Base-by-base conservation (phyloP, 2,888 invertebrate species). In the Aricia artaxerxes region DNA sequence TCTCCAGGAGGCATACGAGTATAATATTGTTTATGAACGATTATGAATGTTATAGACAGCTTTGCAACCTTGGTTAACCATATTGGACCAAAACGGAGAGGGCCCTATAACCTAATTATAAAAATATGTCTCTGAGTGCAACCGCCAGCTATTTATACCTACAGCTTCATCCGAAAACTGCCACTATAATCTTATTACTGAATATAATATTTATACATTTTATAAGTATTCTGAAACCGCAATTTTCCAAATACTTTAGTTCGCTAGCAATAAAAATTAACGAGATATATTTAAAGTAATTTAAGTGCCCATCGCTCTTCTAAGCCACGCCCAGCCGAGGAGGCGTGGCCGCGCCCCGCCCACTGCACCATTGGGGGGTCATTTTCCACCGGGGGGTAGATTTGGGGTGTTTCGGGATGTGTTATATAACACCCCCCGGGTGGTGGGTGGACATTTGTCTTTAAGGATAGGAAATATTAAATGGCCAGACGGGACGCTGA, bases 391-490 rank as follows among this genome's bases (percentile, higher is more conserved):
- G 53, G 72, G 78, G 57, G 57, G 53, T 53, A 13, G 3, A 9
- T 53, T 9, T 78, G 79, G 79, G 78, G 79, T 79, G 80, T 82
- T 80, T 82, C 61, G 73, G 38, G 60, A 16, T 69, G 35, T 69
- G 69, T 90, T 89, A 90, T 85, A 85, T 89, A 90, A 89, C 84
- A 86, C 86, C 87, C 86, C 78, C 80, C 81, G 90, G 91, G 90
- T 86, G 89, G 88, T 82, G 89, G 90, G 90, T 87, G 90, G 88
- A 87, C 89, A 87, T 88, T 90, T 89, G 87, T 89, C 90, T 90
- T 88, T 86, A 85, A 85, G 84, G 86, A 79, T 79, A 86, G 85
- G 88, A 88, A 88, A 92, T 92, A 93, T 92, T 92, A 91, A 92
- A 92, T 91, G 89, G 85, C 77, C 79, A 80, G 78, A 78, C 80